Base-by-base conservation (phyloP, 1,140 invertebrate genomes). In the Trichonephila inaurata region DNA sequence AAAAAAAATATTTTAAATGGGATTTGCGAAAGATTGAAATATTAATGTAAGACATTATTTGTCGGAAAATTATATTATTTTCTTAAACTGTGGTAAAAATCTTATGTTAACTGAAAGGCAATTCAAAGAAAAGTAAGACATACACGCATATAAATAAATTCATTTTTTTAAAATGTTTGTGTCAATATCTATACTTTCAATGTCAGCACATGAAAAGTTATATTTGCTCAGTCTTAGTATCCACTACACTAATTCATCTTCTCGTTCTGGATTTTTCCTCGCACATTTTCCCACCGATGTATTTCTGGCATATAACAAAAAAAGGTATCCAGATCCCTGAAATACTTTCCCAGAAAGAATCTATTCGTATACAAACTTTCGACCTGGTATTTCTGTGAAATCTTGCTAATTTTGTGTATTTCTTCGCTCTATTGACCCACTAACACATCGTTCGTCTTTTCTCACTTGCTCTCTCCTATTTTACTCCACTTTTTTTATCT, bases 381-480 rank as follows among this genome's bases (percentile, higher is more conserved):
- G 14, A 28, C 28, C n/a, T 40, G 18, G 72, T 77, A 77, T 77
- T 77, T 77, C 28, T 3, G 8, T 10, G 44, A 28, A 28, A 58
- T 19, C 82, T 58, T 28, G 44, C 82, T 83, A 83, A 83, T 83
- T 83, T 58, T n/a, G 72, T 51, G 44, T 10, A 83, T 83, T 58
- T 83, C 40, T 83, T 58, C 51, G 82, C 82, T 83, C 82, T 44
- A 83, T 58, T 83, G 82, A 83, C 82, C 82, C 82, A 83, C 82
- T 83, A 58, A 83, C 44, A 77, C 72, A 3, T 7, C 10, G 14
- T 77, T 40, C 28, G 72, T 77, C 72, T 77, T 33, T 77, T 77
- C 33, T 16, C 72, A 77, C 72, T 77, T 77, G 33, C 18, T 77
- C 66, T 28, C 8, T 12, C 10, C 51, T 8, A 12, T 51, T 51